Base-by-base conservation (phyloP, 2,797 vertebrate species). In the Loriculus beryllinus region DNA sequence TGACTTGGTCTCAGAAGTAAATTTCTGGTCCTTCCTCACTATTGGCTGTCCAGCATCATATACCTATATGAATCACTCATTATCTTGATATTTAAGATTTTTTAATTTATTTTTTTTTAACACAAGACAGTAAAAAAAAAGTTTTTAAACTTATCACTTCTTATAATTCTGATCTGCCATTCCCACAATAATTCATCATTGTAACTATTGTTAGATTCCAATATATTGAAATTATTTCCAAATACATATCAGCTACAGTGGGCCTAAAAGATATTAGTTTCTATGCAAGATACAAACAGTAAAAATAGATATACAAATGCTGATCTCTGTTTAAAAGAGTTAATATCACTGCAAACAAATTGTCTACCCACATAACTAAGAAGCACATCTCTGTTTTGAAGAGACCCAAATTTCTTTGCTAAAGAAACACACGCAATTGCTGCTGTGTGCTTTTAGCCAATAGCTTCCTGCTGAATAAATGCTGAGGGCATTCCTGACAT, bases 401-500 rank as follows among this genome's bases (percentile, higher is more conserved):
- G 60, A 63, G 49, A 69, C 29, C 2, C 33, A n/a, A 16, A 54
- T 14, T 68, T 35, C 59, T 76, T 71, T 65, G 40, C 48, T 86
- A 68, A 90, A 39, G 31, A 43, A 88, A 88, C 33, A 40, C 25
- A 37, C 20, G 57, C 51, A 79, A 31, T 39, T 56, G 84, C 78
- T 88, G 80, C 64, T 12, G 19, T 81, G 43, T 90, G 48, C n/a
- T 74, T 82, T 70, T 18, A 94, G 71, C 76, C 72, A 76, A 80
- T 14, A 83, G 54, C 56, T 92, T 93, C 83, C 74, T 74, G 71
- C 52, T 67, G 86, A 76, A 77, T 49, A 78, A 96, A 80, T 28
- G 86, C 65, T 80, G 67, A 91, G 54, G 75, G 69, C 91, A 96
- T 96, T 96, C 96, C 86, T 95, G 51, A 62, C 92, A 92, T 97